phyloP scores from a whole-genome alignment of 2,888 invertebrate genomes.

The Athetis lepigone region DNA sequence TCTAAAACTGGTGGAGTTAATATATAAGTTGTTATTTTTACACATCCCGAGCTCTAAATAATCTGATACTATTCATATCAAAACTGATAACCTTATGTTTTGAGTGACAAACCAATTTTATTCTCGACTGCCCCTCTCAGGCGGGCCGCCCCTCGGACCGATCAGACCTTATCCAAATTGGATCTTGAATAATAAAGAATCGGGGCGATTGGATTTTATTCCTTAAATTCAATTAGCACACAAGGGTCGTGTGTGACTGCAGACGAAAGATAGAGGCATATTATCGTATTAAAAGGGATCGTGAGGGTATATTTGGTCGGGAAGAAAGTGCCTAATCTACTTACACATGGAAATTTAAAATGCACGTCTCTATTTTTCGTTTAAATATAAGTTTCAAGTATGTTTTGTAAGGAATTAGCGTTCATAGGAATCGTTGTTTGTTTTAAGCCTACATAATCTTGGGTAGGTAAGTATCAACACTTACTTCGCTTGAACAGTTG shows the following conservation, averaged over 20 bases:
- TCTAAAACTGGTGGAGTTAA: slow-evolving; percentile 8
- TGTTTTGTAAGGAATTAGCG: slow-evolving; percentile 2
- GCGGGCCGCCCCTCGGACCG: slow-evolving; percentile 82
- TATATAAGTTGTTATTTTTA: slow-evolving; percentile 24
- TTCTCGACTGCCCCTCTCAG: slow-evolving; percentile 86
- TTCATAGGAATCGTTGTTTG: background rate
- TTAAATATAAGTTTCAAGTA: slow-evolving; percentile 1
- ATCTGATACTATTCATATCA: slow-evolving; percentile 64
- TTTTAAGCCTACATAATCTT: background rate
- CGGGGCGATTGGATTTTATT: slow-evolving; percentile 91
- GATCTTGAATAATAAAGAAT: slow-evolving; percentile 92
- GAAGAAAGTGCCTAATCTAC: slow-evolving; percentile 63
- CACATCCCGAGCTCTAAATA: slow-evolving; percentile 36
- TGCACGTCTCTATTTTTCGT: slow-evolving; percentile 31
- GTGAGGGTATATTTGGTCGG: slow-evolving; percentile 77
- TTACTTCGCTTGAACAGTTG: background rate
- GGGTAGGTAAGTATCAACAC: slow-evolving; percentile 4
- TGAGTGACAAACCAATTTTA: slow-evolving; percentile 91
- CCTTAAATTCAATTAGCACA: slow-evolving; percentile 91
- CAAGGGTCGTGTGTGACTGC: slow-evolving; percentile 90
- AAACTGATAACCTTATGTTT: slow-evolving; percentile 88
- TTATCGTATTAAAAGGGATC: slow-evolving; percentile 89
- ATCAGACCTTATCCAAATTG: slow-evolving; percentile 91
- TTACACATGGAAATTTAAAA: slow-evolving; percentile 57
- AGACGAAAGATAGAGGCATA: slow-evolving; percentile 89